Conservation (phyloP, 2,113 vertebrate genomes). For the Egretta garzetta region DNA sequence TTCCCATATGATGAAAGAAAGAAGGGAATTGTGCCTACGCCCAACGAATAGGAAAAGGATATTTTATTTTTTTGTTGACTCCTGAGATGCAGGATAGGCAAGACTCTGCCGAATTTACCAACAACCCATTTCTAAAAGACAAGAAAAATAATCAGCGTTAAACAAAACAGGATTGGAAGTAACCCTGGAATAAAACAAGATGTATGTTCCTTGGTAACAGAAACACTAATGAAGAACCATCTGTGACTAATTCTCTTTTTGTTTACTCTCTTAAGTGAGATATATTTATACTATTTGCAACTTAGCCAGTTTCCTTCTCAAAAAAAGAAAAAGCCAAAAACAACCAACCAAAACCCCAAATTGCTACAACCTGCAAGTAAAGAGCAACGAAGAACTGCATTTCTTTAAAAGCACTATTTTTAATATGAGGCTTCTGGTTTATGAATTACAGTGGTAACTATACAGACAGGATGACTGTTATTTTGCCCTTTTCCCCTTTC, state of each 20-base stretch:
- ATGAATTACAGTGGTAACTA: neutral
- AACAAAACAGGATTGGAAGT: neutral
- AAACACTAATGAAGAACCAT: neutral
- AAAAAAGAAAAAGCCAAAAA: neutral
- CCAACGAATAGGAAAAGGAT: constrained; percentile 78
- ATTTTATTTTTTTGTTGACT: constrained; percentile 82
- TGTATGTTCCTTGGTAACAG: neutral
- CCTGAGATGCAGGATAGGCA: constrained; percentile 89
- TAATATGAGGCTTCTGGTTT: neutral
- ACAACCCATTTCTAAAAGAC: constrained; percentile 92
- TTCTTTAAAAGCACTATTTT: neutral
- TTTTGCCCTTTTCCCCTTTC: neutral
- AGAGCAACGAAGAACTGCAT: neutral
- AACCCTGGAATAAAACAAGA: neutral
- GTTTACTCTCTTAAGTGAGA: neutral
- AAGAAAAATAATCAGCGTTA: neutral
- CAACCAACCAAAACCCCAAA: neutral
- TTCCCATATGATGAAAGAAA: neutral
- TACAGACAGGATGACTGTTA: neutral
- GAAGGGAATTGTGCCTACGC: neutral
- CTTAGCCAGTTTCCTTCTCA: neutral
- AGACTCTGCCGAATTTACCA: constrained; percentile 94
- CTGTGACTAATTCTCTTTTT: neutral
- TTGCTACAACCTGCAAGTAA: neutral
- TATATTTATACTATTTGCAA: neutral